Conservation (phyloP, 2,113 vertebrate genomes). For the Cryptoleucopteryx plumbea region DNA sequence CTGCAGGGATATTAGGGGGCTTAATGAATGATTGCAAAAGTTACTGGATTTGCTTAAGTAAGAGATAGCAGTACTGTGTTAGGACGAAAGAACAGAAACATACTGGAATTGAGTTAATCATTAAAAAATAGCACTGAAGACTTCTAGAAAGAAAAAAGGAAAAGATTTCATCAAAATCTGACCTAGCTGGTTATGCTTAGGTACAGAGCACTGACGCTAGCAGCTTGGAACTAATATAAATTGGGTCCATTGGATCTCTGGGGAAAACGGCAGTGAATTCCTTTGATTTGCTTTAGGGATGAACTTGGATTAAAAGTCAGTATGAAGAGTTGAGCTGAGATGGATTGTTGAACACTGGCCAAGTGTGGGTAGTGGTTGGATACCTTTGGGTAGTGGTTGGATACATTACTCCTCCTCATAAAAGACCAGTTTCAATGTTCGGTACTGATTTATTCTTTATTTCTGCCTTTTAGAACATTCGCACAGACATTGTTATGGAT, state of each 20-base stretch:
- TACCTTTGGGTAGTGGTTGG: not conserved
- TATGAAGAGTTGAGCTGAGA: not conserved
- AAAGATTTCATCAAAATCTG: not conserved
- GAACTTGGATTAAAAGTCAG: not conserved
- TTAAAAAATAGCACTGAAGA: not conserved
- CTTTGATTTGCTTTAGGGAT: not conserved
- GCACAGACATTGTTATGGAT: slow-evolving; percentile 94
- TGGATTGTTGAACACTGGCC: not conserved
- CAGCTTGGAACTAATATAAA: not conserved
- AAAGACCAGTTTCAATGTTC: not conserved
- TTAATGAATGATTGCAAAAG: slow-evolving; percentile 31
- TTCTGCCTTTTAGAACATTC: slow-evolving; percentile 80
- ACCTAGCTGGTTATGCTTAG: not conserved
- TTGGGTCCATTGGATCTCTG: not conserved
- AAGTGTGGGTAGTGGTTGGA: not conserved
- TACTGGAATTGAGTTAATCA: not conserved
- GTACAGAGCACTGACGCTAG: not conserved
- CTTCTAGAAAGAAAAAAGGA: not conserved
- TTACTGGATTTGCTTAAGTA: not conserved
- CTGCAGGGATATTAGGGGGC: not conserved
- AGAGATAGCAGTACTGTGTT: not conserved
- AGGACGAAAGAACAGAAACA: not conserved
- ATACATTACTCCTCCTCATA: not conserved
- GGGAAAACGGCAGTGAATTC: not conserved
- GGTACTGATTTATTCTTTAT: not conserved